Percentiles rank a stretch among this genome's conserved stretches.
phyloP scores from a whole-genome alignment of 1,140 invertebrate genomes.

The Drosophila orosa region DNA sequence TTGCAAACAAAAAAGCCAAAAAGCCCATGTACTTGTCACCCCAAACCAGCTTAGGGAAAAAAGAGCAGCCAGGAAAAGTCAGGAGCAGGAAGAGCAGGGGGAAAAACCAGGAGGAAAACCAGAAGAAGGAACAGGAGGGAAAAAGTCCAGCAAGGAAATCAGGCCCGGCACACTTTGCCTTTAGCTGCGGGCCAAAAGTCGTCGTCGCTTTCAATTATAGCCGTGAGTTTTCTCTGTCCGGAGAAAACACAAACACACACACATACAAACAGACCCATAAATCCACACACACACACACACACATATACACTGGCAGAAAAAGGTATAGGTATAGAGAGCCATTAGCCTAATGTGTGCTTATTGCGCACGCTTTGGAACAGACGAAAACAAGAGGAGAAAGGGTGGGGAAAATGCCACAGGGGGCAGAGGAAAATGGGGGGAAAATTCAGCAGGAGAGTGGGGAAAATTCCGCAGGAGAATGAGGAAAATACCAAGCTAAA shows the following conservation, averaged over 20 bases:
- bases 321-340: conserved; percentile 39
- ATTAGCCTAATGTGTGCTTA: conserved; percentile 82
- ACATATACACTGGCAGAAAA: conserved; percentile 19
- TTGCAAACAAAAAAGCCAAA: conserved; percentile 71
- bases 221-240: conserved; percentile 57
- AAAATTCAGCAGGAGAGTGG: neutral
- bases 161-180: conserved; percentile 51
- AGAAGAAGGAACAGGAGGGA: neutral
- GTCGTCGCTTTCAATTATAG: conserved; percentile 66
- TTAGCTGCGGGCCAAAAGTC: conserved; percentile 58
- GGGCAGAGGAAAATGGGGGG: conserved; percentile 11
- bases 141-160: conserved; percentile 30
- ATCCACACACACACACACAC: conserved; percentile 23
- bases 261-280: conserved; percentile 10
- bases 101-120: conserved; percentile 17
- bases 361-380: conserved; percentile 77
- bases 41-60: conserved; percentile 19
- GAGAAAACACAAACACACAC: conserved; percentile 39
- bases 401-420: neutral
- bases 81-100: neutral
- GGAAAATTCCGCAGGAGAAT: neutral
- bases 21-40: conserved; percentile 44
- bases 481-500: neutral
- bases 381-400: conserved; percentile 20
- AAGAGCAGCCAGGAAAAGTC: conserved; percentile 40